Evolutionary conservation across 2,797 vertebrate species (phyloP).

Genomic region (Notolabrus celidotus): DNA sequence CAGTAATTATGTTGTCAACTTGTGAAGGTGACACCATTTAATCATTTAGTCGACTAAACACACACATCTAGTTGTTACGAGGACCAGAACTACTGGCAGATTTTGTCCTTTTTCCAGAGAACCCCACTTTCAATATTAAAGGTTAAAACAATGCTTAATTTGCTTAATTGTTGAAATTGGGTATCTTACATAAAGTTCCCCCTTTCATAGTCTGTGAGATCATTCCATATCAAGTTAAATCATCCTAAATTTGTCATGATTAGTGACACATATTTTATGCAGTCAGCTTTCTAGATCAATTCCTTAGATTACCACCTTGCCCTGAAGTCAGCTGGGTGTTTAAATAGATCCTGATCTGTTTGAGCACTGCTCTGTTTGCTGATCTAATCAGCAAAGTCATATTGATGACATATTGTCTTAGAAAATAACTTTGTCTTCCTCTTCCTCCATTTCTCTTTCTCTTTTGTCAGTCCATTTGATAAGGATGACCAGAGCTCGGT

Average conservation of each 20-base stretch:
- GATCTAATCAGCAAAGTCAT: neutral
- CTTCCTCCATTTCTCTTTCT: neutral
- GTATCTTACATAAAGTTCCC: neutral
- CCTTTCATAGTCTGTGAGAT: neutral
- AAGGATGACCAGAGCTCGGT: slow-evolving; percentile 93
- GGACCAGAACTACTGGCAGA: too few species aligned
- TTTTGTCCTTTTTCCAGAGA: too few species aligned
- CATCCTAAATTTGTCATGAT: neutral
- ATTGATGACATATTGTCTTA: neutral
- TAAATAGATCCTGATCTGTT: neutral
- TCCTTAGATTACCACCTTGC: neutral
- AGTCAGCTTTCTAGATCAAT: neutral
- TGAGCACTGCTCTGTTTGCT: neutral
- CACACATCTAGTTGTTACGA: too few species aligned
- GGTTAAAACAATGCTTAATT: neutral
- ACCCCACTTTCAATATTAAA: too few species aligned
- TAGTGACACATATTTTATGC: neutral
- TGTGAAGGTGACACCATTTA: too few species aligned
- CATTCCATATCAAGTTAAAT: neutral
- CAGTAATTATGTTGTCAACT: too few species aligned
- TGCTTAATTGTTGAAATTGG: neutral
- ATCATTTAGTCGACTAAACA: too few species aligned
- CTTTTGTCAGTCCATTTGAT: slow-evolving; percentile 91
- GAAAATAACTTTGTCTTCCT: neutral
- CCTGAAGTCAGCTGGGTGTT: neutral